A percentile compares a stretch with the other conserved stretches of the same genome.
Evolutionary conservation across 2,113 vertebrate species (phyloP).

Genomic region (Carettochelys insculpta): DNA sequence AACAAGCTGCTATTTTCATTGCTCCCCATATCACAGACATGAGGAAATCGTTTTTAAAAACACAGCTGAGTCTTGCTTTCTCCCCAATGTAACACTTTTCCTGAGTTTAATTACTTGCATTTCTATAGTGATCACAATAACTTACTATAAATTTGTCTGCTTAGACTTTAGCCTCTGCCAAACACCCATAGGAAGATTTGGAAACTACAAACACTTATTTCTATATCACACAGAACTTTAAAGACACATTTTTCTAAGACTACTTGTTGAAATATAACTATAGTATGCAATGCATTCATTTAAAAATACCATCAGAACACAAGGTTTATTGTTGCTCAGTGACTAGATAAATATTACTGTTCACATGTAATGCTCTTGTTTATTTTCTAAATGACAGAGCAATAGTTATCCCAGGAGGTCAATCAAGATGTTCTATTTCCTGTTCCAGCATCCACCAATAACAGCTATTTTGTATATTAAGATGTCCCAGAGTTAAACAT

Average conservation of each 20-base stretch:
- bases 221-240: background rate
- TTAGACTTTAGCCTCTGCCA: accelerated
- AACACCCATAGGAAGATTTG: accelerated
- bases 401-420: accelerated
- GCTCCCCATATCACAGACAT: background rate
- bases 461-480: background rate
- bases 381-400: background rate
- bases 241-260: background rate
- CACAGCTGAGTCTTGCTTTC: background rate
- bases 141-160: background rate
- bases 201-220: background rate
- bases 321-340: accelerated
- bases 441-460: background rate
- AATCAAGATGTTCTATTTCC: background rate
- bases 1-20: background rate
- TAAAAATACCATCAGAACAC: background rate
- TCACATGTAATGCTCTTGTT: background rate
- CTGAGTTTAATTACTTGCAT: background rate
- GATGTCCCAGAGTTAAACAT: background rate
- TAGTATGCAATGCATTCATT: background rate
- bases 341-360: background rate
- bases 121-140: background rate
- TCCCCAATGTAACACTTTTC: background rate
- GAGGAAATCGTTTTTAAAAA: background rate
- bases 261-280: background rate